Evolutionary conservation across 2,113 vertebrate genomes (phyloP).

Genomic region (Pedetes capensis): DNA sequence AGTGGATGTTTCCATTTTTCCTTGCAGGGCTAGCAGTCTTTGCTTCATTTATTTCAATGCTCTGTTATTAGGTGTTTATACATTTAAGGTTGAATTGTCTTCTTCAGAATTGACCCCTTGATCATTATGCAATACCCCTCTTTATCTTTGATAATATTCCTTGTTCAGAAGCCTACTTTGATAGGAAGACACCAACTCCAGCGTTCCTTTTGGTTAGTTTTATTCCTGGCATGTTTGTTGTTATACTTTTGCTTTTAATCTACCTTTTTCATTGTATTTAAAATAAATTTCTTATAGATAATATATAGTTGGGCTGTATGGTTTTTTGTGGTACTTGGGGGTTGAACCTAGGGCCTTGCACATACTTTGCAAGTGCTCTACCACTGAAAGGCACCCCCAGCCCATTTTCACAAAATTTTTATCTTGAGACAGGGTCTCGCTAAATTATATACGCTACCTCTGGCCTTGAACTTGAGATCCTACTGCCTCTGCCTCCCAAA

Average conservation of each 20-base stretch:
- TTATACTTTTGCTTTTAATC: neutral
- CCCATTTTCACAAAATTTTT: too few relatives aligned
- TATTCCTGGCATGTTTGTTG: neutral
- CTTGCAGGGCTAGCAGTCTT: neutral
- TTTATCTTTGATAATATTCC: too few relatives aligned
- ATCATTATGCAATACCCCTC: too few relatives aligned
- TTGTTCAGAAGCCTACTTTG: neutral
- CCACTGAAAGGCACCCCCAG: too few relatives aligned
- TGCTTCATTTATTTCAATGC: slow-evolving; percentile 29
- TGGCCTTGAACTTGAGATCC: too few relatives aligned
- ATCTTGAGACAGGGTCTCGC: too few relatives aligned
- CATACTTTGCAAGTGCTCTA: too few relatives aligned
- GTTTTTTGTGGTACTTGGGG: neutral
- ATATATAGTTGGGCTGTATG: neutral
- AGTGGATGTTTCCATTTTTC: neutral
- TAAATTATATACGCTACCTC: too few relatives aligned
- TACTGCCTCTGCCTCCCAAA: too few relatives aligned
- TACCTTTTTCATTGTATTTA: neutral
- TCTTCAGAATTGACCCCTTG: neutral
- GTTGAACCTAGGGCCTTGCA: too few relatives aligned
- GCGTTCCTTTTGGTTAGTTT: neutral
- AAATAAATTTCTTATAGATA: neutral
- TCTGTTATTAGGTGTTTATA: neutral
- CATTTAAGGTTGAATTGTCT: neutral
- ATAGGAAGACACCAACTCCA: neutral